These are phyloP conservation scores for Sycophaga agraensis DNA, from an alignment of 1,140 invertebrate species.

Conservation along the genomic window DNA sequence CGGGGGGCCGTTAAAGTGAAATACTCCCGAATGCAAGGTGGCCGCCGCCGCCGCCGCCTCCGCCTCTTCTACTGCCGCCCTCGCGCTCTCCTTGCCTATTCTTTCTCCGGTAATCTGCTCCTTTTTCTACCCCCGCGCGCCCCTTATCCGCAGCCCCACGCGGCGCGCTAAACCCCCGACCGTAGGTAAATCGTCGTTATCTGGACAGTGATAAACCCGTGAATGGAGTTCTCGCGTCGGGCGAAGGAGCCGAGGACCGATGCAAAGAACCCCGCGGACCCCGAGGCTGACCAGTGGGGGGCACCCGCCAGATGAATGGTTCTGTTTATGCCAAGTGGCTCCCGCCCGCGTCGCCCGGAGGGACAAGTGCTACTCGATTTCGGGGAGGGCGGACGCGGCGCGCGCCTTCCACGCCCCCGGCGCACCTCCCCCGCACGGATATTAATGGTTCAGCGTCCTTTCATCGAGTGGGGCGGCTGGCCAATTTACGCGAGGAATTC, in stretches of 20 bases:
- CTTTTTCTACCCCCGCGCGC: constrained; percentile 27
- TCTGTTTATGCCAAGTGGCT: constrained; percentile 44
- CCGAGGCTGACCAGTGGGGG: constrained; percentile 4
- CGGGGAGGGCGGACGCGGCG: constrained; percentile 10
- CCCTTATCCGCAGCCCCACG: constrained; percentile 18
- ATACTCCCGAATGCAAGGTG: constrained; percentile 59
- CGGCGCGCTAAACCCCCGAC: constrained; percentile 37
- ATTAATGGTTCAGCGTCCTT: too few species aligned
- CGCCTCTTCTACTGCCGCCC: constrained; percentile 28
- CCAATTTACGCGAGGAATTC: too few species aligned
- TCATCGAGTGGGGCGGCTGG: too few species aligned
- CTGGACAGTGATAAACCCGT: constrained; percentile 60
- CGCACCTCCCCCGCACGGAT: too few species aligned
- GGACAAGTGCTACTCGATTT: constrained; percentile 26
- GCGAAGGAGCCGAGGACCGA: not conserved
- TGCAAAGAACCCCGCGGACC: constrained; percentile 28
- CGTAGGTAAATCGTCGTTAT: constrained; percentile 61
- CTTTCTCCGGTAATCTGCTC: constrained; percentile 8
- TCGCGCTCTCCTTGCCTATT: constrained; percentile 23
- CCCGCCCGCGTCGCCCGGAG: not conserved
- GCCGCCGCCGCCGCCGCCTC: constrained; percentile 36
- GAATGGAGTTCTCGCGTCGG: constrained; percentile 54
- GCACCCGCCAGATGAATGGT: constrained; percentile 34
- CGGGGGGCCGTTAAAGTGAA: constrained; percentile 59
- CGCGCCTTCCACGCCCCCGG: too few species aligned